phyloP scores from a whole-genome alignment of 1,140 invertebrate genomes.

The Tetranychus urticae region DNA sequence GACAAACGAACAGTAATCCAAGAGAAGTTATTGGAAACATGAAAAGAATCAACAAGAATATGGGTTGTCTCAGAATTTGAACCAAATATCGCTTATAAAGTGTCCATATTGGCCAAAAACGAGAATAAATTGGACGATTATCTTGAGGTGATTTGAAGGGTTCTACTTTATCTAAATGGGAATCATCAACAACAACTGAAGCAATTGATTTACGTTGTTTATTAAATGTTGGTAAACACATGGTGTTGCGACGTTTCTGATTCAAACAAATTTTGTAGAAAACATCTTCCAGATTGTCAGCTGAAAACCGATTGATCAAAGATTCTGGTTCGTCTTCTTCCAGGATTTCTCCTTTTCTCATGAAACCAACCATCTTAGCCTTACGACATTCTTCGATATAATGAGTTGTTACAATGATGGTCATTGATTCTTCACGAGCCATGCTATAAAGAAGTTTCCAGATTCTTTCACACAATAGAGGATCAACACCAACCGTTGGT shows the following conservation, averaged over 20 bases:
- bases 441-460: slow-evolving; percentile 69
- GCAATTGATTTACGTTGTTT: background rate
- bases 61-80: slow-evolving; percentile 1
- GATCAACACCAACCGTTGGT: slow-evolving; percentile 18
- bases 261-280: slow-evolving; percentile 5
- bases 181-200: background rate
- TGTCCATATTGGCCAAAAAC: background rate
- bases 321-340: background rate
- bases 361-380: slow-evolving; percentile 20
- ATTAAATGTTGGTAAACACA: background rate
- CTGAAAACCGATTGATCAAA: background rate
- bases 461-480: slow-evolving; percentile 53
- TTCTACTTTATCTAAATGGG: background rate
- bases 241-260: background rate
- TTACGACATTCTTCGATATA: slow-evolving; percentile 24
- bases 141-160: background rate
- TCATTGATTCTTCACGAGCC: slow-evolving; percentile 33
- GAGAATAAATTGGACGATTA: background rate
- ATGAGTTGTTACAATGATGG: slow-evolving; percentile 23
- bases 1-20: slow-evolving; percentile 72
- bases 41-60: slow-evolving; percentile 45
- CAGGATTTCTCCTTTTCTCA: slow-evolving; percentile 15
- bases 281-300: slow-evolving; percentile 1
- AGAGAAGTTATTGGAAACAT: slow-evolving; percentile 69
- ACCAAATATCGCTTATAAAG: slow-evolving; percentile 4